Conservation (phyloP, 2,888 invertebrate species). For the Xanthorhoe designata region DNA sequence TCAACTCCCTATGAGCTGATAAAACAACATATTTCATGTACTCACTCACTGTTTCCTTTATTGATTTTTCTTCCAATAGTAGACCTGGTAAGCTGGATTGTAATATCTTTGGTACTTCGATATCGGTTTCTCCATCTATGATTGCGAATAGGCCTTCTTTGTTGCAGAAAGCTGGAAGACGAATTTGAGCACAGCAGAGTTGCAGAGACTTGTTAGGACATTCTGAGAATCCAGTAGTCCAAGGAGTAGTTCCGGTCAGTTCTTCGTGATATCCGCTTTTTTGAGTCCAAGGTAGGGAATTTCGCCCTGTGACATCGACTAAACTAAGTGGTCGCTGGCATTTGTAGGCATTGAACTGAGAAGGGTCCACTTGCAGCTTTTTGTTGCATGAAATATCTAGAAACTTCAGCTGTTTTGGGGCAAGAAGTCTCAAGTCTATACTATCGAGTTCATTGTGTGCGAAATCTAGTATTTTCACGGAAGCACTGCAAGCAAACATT, state of each 20-base stretch:
- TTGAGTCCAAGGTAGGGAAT: conserved; percentile 87
- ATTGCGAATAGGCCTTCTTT: conserved; percentile 93
- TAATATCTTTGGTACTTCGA: conserved; percentile 88
- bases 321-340: conserved; percentile 92
- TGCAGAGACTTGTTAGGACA: conserved; percentile 91
- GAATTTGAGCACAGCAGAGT: conserved; percentile 91
- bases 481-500: conserved; percentile 89
- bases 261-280: conserved; percentile 84
- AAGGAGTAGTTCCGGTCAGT: conserved; percentile 86
- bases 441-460: conserved; percentile 94
- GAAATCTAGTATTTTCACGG: conserved; percentile 92
- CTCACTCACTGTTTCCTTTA: conserved; percentile 92
- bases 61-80: conserved; percentile 91
- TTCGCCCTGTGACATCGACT: conserved; percentile 93
- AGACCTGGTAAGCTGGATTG: conserved; percentile 92
- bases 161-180: conserved; percentile 92
- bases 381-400: conserved; percentile 94
- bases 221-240: conserved; percentile 94
- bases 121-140: conserved; percentile 92
- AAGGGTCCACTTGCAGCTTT: conserved; percentile 92
- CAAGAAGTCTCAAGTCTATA: conserved; percentile 90
- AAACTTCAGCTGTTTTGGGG: conserved; percentile 93
- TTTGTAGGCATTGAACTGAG: conserved; percentile 92
- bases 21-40: conserved; percentile 94
- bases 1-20: conserved; percentile 91